These are phyloP conservation scores for Onychostruthus taczanowskii DNA, from an alignment of 2,113 vertebrate species.

Conservation along the genomic window DNA sequence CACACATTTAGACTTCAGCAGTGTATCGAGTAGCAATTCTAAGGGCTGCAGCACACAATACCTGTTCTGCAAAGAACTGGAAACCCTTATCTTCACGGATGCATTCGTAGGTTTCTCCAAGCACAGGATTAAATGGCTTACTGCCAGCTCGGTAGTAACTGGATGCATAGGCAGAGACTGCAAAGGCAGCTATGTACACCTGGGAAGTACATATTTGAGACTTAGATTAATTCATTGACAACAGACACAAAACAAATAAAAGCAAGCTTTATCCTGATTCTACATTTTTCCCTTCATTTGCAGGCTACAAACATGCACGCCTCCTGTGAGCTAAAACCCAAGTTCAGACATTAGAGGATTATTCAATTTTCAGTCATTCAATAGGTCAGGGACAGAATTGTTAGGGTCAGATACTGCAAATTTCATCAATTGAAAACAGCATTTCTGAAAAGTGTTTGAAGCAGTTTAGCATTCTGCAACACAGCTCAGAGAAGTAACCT, in stretches of 20 bases:
- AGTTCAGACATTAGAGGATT: background rate
- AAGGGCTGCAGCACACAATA: conserved; percentile 52
- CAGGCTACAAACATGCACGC: background rate
- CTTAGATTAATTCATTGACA: background rate
- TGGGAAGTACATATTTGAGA: conserved; percentile 45
- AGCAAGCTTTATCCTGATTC: background rate
- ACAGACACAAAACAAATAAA: background rate
- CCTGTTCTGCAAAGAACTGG: conserved; percentile 92
- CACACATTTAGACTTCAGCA: background rate
- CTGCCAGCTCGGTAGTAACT: conserved; percentile 94
- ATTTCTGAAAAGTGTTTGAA: background rate
- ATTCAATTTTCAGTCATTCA: background rate
- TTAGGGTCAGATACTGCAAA: background rate
- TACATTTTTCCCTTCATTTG: background rate
- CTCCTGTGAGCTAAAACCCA: background rate
- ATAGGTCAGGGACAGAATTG: background rate
- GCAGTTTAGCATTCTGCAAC: background rate
- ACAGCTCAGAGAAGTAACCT: background rate
- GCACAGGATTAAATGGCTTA: conserved; percentile 95
- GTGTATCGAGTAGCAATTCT: background rate
- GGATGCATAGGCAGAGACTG: conserved; percentile 90
- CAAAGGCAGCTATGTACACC: conserved; percentile 94
- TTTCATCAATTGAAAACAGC: background rate
- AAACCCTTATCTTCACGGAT: conserved; percentile 91
- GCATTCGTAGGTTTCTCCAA: conserved; percentile 96